Evolutionary conservation across 2,797 vertebrate species (phyloP).

Genomic region (Orientallactaga sibirica): DNA sequence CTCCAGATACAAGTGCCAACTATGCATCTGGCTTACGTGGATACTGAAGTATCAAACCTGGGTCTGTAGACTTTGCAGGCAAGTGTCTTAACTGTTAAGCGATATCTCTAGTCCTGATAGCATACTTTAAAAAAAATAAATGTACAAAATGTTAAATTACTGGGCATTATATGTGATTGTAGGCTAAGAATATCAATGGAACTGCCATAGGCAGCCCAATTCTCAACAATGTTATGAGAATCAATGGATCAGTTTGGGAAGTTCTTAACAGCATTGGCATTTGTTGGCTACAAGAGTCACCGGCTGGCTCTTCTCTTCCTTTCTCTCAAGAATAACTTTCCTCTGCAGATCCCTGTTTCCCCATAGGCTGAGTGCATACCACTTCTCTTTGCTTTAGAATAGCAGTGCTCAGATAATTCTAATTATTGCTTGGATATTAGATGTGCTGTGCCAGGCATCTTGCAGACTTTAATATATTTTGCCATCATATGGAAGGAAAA

Average conservation of each 20-base stretch:
- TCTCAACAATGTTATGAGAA: background rate
- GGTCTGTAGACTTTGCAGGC: too few species aligned
- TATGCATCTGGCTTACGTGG: too few species aligned
- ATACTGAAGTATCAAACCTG: too few species aligned
- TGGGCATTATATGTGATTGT: background rate
- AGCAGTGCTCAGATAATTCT: conserved; percentile 13
- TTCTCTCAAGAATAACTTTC: background rate
- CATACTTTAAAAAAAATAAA: background rate
- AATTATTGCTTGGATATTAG: background rate
- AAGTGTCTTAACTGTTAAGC: too few species aligned
- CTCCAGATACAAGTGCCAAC: too few species aligned
- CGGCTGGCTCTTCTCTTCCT: background rate
- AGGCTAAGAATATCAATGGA: background rate
- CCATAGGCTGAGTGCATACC: background rate
- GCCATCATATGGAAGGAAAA: background rate
- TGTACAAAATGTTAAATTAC: background rate
- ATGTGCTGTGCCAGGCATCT: background rate
- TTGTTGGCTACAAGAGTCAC: background rate
- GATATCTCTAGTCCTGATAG: too few species aligned
- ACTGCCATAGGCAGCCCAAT: background rate
- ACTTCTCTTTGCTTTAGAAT: background rate
- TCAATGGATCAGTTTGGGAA: background rate
- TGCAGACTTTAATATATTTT: conserved; percentile 22
- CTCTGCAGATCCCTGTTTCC: background rate
- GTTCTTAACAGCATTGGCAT: background rate